Evolutionary conservation across 2,113 vertebrate species (phyloP).

Genomic region (Heteronetta atricapilla): DNA sequence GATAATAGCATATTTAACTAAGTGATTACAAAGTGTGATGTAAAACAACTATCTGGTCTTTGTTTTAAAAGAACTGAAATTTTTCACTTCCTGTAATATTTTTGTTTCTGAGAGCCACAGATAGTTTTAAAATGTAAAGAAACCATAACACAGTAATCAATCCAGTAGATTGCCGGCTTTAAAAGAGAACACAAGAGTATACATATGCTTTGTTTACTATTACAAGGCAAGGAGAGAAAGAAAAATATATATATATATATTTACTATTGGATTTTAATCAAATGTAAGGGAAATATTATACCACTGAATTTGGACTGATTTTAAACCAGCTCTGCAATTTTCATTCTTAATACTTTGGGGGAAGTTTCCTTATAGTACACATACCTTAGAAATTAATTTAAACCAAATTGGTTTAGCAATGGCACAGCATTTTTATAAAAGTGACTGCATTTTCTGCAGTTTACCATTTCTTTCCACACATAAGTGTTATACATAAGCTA

Average conservation of each 20-base stretch:
- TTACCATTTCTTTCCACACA: background rate
- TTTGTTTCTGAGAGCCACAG: background rate
- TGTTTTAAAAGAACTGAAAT: background rate
- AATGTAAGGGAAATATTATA: background rate
- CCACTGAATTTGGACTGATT: background rate
- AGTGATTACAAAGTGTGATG: background rate
- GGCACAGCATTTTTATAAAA: background rate
- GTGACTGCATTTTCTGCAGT: background rate
- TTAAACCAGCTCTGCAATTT: background rate
- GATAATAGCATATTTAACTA: background rate
- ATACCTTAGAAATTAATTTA: background rate
- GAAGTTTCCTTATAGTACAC: background rate
- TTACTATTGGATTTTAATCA: background rate
- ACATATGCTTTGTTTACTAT: background rate
- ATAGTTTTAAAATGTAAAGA: background rate
- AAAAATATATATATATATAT: accelerated
- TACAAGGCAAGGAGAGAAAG: background rate
- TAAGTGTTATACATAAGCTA: background rate
- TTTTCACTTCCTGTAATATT: background rate
- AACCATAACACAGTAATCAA: background rate
- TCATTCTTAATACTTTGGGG: background rate
- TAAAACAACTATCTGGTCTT: background rate
- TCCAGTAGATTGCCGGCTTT: background rate
- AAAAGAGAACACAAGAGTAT: background rate
- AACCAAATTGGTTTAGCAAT: background rate